phyloP scores from a whole-genome alignment of 2,113 vertebrate genomes.

The Heterotilapia buettikoferi region DNA sequence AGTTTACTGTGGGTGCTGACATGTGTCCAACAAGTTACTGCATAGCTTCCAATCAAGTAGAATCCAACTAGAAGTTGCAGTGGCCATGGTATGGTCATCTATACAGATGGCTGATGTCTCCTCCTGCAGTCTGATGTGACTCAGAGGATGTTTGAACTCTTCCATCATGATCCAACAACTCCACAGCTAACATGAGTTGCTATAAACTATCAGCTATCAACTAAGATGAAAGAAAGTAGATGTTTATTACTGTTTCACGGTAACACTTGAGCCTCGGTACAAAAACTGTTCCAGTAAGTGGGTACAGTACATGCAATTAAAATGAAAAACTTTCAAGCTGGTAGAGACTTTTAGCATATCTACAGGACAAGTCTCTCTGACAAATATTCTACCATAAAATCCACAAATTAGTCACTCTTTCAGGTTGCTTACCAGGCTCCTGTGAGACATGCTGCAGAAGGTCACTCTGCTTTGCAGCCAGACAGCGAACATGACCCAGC shows the following conservation, averaged over 20 bases:
- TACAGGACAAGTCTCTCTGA: neutral
- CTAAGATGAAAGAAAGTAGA: neutral
- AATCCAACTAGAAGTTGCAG: neutral
- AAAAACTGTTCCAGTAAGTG: neutral
- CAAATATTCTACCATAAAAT: neutral
- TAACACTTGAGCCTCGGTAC: neutral
- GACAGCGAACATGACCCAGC: constrained; percentile 74
- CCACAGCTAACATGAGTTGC: neutral
- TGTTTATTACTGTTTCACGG: neutral
- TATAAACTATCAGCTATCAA: neutral
- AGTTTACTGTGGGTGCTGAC: neutral
- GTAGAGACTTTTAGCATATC: neutral
- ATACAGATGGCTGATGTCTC: neutral
- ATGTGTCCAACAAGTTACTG: neutral
- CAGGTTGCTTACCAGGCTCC: constrained; percentile 53
- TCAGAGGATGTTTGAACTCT: neutral
- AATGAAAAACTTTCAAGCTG: neutral
- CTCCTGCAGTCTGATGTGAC: neutral
- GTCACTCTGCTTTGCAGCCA: constrained; percentile 79
- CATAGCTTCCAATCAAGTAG: neutral
- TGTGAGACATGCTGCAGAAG: constrained; percentile 78
- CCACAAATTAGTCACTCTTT: neutral
- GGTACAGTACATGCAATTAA: neutral
- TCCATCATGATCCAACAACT: neutral
- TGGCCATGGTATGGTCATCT: neutral